phyloP scores from a whole-genome alignment of 2,888 invertebrate genomes.

The Euphydryas editha region DNA sequence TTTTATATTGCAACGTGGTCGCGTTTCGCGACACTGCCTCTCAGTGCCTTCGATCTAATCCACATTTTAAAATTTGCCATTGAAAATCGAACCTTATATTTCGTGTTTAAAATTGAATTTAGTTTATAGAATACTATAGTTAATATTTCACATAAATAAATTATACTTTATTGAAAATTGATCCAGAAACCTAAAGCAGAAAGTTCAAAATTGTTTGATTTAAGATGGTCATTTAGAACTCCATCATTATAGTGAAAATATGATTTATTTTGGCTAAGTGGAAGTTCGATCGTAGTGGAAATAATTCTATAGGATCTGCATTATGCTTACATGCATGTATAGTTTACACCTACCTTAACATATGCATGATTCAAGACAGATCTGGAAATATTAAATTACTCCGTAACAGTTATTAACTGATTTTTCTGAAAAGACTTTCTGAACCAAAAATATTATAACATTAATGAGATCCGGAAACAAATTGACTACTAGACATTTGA shows the following conservation, averaged over 20 bases:
- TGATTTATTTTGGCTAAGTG: slow-evolving; percentile 23
- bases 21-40: slow-evolving; percentile 81
- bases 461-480: too few species aligned
- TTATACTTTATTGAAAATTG: slow-evolving; percentile 42
- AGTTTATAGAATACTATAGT: background rate
- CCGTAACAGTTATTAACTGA: background rate
- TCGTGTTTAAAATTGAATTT: slow-evolving; percentile 15
- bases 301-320: slow-evolving; percentile 30
- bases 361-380: background rate
- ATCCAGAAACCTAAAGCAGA: slow-evolving; percentile 45
- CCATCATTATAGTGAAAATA: slow-evolving; percentile 35
- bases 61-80: slow-evolving; percentile 39
- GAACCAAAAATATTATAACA: too few species aligned
- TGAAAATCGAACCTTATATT: slow-evolving; percentile 41
- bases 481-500: too few species aligned
- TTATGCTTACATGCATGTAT: background rate
- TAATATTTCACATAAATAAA: slow-evolving; percentile 33
- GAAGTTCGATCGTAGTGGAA: slow-evolving; percentile 3
- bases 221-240: background rate
- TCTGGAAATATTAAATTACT: background rate
- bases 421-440: too few species aligned
- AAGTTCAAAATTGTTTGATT: slow-evolving; percentile 47
- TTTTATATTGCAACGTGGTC: slow-evolving; percentile 82
- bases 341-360: background rate
- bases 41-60: slow-evolving; percentile 59